Evolutionary conservation across 2,888 invertebrate species (phyloP).

Genomic region (Minunthozetes semirufus): DNA sequence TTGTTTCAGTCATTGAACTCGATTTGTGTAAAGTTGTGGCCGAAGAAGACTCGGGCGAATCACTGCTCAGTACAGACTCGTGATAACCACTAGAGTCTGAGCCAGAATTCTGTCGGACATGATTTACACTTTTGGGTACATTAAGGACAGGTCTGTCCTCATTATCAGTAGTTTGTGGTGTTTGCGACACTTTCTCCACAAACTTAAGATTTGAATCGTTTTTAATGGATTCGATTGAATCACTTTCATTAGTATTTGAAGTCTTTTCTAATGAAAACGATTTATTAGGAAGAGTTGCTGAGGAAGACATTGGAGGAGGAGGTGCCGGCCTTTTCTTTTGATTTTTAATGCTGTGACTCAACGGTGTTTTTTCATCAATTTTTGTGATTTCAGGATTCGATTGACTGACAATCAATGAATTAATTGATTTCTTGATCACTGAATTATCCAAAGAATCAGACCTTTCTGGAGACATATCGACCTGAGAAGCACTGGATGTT

Average conservation of each 20-base stretch:
- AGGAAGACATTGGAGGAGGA: slow-evolving; percentile 10
- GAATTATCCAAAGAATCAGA: neutral
- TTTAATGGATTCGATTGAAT: neutral
- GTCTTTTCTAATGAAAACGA: neutral
- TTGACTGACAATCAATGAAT: slow-evolving; percentile 32
- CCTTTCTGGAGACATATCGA: neutral
- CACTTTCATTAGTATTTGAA: neutral
- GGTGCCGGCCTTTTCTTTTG: slow-evolving; percentile 34
- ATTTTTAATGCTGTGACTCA: neutral
- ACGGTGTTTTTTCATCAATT: slow-evolving; percentile 1
- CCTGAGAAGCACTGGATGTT: neutral
- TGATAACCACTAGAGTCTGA: slow-evolving; percentile 39
- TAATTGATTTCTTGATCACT: neutral
- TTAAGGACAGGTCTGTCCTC: neutral
- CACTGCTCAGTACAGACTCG: slow-evolving; percentile 29
- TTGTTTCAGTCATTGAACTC: neutral
- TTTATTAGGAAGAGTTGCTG: slow-evolving; percentile 4
- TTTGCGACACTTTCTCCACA: neutral
- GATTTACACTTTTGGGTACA: neutral
- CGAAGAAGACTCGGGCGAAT: neutral
- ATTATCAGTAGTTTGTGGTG: neutral
- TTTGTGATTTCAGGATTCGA: slow-evolving; percentile 33
- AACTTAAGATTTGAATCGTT: neutral
- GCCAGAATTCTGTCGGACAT: slow-evolving; percentile 35
- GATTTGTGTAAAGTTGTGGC: slow-evolving; percentile 20